Percentiles rank a stretch among this genome's conserved stretches.
Evolutionary conservation across 2,797 vertebrate genomes (phyloP).

Genomic region (Acridotheres tristis): DNA sequence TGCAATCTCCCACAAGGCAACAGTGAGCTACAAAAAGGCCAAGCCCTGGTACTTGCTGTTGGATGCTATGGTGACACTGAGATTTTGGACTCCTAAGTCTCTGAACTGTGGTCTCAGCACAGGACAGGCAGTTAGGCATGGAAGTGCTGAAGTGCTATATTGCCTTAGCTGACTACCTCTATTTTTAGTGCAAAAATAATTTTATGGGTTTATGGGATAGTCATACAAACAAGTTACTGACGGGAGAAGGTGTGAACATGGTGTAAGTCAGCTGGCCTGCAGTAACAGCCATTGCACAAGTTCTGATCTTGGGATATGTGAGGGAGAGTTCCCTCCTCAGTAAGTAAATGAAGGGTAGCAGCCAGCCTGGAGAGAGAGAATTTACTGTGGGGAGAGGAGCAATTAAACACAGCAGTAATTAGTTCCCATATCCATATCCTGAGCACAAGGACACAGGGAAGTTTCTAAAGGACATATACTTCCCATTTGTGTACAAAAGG

Average conservation of each 20-base stretch:
- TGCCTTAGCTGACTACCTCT: background rate
- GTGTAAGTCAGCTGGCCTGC: background rate
- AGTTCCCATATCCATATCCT: background rate
- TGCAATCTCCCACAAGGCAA: background rate
- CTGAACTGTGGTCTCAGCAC: background rate
- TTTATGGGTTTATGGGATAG: background rate
- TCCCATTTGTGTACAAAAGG: background rate
- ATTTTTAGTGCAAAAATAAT: background rate
- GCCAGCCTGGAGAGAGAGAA: background rate
- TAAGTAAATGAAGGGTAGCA: background rate
- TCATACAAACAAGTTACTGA: background rate
- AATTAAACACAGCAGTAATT: background rate
- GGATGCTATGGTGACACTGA: background rate
- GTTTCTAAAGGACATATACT: conserved; percentile 9
- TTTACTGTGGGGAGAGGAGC: background rate
- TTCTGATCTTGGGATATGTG: background rate
- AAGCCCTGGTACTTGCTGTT: background rate
- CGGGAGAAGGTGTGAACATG: background rate
- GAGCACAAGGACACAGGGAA: background rate
- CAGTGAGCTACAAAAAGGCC: background rate
- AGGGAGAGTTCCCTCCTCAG: background rate
- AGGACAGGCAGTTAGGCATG: background rate
- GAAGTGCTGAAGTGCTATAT: background rate
- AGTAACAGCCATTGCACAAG: background rate
- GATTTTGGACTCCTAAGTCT: background rate